Percentiles rank a stretch among this genome's conserved stretches.
Evolutionary conservation across 1,140 invertebrate genomes (phyloP).

Genomic region (Drosophila subpulchrella): DNA sequence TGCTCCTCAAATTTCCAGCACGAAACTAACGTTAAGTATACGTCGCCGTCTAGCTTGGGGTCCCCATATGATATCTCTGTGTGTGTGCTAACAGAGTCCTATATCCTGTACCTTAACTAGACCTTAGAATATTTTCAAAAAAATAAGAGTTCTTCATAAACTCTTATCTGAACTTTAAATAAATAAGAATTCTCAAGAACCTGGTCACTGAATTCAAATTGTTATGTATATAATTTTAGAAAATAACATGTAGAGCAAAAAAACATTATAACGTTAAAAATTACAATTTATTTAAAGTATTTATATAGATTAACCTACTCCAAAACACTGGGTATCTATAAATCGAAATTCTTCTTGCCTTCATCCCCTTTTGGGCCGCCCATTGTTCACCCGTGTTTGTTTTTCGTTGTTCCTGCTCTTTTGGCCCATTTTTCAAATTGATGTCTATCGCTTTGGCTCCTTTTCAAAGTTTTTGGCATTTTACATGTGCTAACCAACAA

Average conservation of each 20-base stretch:
- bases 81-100: too few relatives aligned
- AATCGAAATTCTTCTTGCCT: not conserved
- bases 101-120: not conserved
- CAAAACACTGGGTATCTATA: not conserved
- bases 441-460: slow-evolving; percentile 73
- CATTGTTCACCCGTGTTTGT: slow-evolving; percentile 38
- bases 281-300: too few relatives aligned
- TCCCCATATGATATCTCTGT: slow-evolving; percentile 11
- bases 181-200: too few relatives aligned
- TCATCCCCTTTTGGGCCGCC: slow-evolving; percentile 11
- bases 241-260: too few relatives aligned
- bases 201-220: too few relatives aligned
- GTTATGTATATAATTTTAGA: too few relatives aligned
- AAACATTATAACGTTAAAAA: too few relatives aligned
- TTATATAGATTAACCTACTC: too few relatives aligned
- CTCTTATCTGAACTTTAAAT: too few relatives aligned
- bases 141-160: not conserved
- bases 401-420: slow-evolving; percentile 14
- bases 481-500: slow-evolving; percentile 73
- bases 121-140: not conserved
- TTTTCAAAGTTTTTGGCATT: slow-evolving; percentile 78
- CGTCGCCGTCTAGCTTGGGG: slow-evolving; percentile 14
- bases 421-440: slow-evolving; percentile 71
- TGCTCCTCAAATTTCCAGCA: slow-evolving; percentile 60
- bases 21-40: slow-evolving; percentile 61